Base-by-base conservation (phyloP, 2,888 invertebrate species). In the Drosophila vallismaia region DNA sequence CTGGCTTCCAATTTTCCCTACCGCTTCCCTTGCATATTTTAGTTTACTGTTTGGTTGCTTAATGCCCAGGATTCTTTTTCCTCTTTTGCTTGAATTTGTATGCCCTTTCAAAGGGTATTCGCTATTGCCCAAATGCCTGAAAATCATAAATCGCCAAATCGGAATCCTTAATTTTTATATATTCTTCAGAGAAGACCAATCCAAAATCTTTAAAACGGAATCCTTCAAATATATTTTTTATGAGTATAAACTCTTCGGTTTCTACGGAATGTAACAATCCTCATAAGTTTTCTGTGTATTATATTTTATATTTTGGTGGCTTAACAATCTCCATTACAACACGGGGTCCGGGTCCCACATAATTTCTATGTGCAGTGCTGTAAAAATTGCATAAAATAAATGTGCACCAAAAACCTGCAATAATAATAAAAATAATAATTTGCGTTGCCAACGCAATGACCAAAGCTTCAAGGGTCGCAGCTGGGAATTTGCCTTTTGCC, bases 381-480 rank as follows among this genome's bases (percentile, higher is more conserved):
- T 77, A 77, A 82, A 82, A 76, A 77, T 64, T 86, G 84, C 84
- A 86, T 84, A 71, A 86, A 81, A 83, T 79, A 71, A 86, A 86
- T 79, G 77, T 74, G 77, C 71, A 72, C 68, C 76, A 46, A 54
- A 59, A 79, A 79, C 54, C 66, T 53, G 57, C 55, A 66, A 72
- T 72, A 74, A 72, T 73, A 73, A 73, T 74, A 54, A 26, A 67
- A 76, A 74, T 76, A 78, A 81, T 82, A 81, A 78, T 87, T 81
- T 75, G 72, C 85, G 72, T 75, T 82, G 81, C 60, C 26, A 77
- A 77, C 74, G 75, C 75, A 86, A 77, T 73, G 71, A 48, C 53
- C 67, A 60, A 31, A 48, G 49, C 53, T 54, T 71, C 63, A 75
- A 67, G 48, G 55, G 52, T 68, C 50, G 48, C 51, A 46, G 26